phyloP scores from a whole-genome alignment of 2,113 vertebrate species.

The Patagioenas fasciata region DNA sequence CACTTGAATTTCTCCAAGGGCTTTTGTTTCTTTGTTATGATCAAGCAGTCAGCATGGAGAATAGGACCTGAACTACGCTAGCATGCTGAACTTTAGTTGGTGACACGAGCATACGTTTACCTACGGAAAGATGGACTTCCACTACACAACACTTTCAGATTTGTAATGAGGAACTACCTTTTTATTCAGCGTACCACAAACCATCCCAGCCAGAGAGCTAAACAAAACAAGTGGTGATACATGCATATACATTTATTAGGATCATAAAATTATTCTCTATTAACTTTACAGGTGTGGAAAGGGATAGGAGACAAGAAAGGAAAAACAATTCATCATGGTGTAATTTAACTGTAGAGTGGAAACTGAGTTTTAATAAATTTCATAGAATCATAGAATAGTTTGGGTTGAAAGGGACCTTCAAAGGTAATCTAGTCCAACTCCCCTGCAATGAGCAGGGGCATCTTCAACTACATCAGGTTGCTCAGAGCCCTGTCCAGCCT shows the following conservation, averaged over 20 bases:
- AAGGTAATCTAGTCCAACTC: too few relatives aligned
- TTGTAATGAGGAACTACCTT: background rate
- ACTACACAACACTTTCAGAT: background rate
- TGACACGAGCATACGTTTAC: background rate
- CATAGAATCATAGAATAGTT: too few relatives aligned
- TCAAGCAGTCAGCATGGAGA: background rate
- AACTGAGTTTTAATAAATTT: background rate
- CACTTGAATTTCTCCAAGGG: background rate
- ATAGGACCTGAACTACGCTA: background rate
- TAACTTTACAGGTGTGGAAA: background rate
- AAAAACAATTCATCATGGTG: background rate
- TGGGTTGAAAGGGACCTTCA: too few relatives aligned
- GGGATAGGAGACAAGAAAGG: background rate
- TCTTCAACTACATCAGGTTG: too few relatives aligned
- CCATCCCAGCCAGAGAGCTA: background rate
- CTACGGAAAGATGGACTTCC: background rate
- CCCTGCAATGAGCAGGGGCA: too few relatives aligned
- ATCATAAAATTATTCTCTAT: background rate
- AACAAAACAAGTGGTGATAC: background rate
- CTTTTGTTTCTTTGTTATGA: background rate
- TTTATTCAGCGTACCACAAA: background rate
- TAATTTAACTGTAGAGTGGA: background rate
- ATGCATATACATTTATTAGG: background rate
- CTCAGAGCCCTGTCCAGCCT: too few relatives aligned
- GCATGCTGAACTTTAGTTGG: background rate